Conservation (phyloP, 1,140 invertebrate genomes). For the Contarinia nasturtii region DNA sequence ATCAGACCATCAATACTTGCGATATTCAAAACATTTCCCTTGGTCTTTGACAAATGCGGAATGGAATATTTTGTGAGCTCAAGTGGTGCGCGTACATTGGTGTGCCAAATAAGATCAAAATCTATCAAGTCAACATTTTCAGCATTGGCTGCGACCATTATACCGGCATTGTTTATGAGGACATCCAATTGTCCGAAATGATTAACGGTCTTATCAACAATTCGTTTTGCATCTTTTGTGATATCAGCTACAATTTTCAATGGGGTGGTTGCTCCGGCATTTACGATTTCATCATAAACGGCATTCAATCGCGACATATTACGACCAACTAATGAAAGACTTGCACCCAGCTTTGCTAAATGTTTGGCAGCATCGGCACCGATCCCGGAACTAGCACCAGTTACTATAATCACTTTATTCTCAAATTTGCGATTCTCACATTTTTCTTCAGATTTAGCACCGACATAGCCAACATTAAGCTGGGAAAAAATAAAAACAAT, state of each 20-base stretch:
- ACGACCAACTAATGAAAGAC: conserved; percentile 50
- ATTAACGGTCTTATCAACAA: conserved; percentile 46
- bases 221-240: conserved; percentile 45
- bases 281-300: conserved; percentile 29
- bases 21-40: conserved; percentile 61
- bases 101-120: conserved; percentile 66
- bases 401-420: no score
- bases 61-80: no score
- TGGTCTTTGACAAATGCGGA: conserved; percentile 60
- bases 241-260: conserved; percentile 34
- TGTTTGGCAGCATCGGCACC: conserved; percentile 61
- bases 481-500: no score
- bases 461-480: no score
- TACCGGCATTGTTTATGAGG: conserved; percentile 75
- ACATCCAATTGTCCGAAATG: conserved; percentile 56
- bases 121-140: conserved; percentile 66
- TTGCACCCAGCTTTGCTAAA: conserved; percentile 57
- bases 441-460: no score
- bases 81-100: no score
- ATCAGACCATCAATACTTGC: no score
- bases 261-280: not conserved
- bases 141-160: conserved; percentile 59
- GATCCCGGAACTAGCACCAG: no score
- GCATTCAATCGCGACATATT: conserved; percentile 38
- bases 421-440: no score